These are phyloP conservation scores for Sesia apiformis DNA, from an alignment of 2,888 invertebrate species.

Conservation along the genomic window DNA sequence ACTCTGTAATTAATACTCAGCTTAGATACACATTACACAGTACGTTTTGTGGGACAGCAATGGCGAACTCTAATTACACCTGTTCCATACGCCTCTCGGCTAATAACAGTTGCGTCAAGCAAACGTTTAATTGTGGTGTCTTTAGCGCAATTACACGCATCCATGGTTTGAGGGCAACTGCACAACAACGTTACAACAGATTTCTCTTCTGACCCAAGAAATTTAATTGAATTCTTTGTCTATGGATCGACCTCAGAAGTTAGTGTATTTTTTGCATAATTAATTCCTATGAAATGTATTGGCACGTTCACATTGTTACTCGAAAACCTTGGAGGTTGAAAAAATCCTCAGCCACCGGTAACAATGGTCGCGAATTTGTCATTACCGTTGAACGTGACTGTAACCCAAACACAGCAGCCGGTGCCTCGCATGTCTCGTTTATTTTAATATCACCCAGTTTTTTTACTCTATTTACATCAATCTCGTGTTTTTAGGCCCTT, in stretches of 20 bases:
- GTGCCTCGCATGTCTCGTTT: conserved; percentile 44
- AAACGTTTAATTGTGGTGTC: conserved; percentile 51
- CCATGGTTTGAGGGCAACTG: conserved; percentile 56
- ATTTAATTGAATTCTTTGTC: conserved; percentile 47
- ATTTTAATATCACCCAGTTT: conserved; percentile 59
- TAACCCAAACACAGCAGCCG: conserved; percentile 42
- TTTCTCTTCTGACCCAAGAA: conserved; percentile 52
- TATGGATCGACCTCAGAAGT: conserved; percentile 6
- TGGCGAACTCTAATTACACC: conserved; percentile 21
- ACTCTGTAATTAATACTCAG: conserved; percentile 49
- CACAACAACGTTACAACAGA: conserved; percentile 35
- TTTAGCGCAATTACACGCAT: conserved; percentile 69
- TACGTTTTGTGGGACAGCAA: conserved; percentile 16
- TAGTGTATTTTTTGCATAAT: conserved; percentile 39
- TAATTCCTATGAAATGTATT: conserved; percentile 50
- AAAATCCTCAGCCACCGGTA: conserved; percentile 50
- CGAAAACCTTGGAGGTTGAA: conserved; percentile 53
- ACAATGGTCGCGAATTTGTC: conserved; percentile 64
- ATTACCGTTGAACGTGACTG: conserved; percentile 62
- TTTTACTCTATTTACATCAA: conserved; percentile 49
- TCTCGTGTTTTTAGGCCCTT: conserved; percentile 33
- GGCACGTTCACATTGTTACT: conserved; percentile 60
- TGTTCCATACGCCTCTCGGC: conserved; percentile 21
- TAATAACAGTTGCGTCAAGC: conserved; percentile 47
- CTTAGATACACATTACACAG: conserved; percentile 6